phyloP scores from a whole-genome alignment of 2,888 invertebrate species.

The Frankliniella fusca region DNA sequence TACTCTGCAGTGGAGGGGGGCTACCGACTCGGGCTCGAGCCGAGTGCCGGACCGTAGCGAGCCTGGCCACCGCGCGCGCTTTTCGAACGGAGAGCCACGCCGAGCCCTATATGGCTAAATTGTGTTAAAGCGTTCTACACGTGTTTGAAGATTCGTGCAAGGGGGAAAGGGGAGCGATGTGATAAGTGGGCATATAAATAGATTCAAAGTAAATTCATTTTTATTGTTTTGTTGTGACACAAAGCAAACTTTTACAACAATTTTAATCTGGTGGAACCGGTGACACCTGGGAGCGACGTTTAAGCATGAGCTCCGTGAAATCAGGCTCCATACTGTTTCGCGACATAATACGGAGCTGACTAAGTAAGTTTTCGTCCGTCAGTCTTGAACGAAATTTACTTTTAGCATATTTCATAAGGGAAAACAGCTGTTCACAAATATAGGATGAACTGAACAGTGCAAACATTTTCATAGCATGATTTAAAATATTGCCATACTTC shows the following conservation, averaged over 20 bases:
- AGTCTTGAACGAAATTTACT: slow-evolving; percentile 33
- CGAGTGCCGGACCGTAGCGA: too few species aligned
- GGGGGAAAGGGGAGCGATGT: too few species aligned
- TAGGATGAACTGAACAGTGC: slow-evolving; percentile 36
- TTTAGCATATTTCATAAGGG: too few species aligned
- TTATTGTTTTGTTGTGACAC: not conserved
- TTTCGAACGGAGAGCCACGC: too few species aligned
- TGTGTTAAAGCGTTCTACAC: too few species aligned
- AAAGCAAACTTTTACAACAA: not conserved
- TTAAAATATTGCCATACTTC: slow-evolving; percentile 31
- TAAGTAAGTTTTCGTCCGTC: not conserved
- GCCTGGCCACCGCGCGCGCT: too few species aligned
- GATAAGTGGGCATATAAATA: too few species aligned
- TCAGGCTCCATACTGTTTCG: slow-evolving; percentile 18
- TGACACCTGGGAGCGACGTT: not conserved
- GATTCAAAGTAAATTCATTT: not conserved
- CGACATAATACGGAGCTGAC: not conserved
- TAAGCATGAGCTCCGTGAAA: not conserved
- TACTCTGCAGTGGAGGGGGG: too few species aligned
- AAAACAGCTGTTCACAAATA: slow-evolving; percentile 36
- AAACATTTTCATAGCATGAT: slow-evolving; percentile 36
- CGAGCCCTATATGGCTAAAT: too few species aligned
- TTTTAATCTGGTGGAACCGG: not conserved
- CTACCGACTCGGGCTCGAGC: too few species aligned
- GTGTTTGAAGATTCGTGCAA: too few species aligned